Conservation (phyloP, 2,797 vertebrate species). For the Sebastes aleutianus region DNA sequence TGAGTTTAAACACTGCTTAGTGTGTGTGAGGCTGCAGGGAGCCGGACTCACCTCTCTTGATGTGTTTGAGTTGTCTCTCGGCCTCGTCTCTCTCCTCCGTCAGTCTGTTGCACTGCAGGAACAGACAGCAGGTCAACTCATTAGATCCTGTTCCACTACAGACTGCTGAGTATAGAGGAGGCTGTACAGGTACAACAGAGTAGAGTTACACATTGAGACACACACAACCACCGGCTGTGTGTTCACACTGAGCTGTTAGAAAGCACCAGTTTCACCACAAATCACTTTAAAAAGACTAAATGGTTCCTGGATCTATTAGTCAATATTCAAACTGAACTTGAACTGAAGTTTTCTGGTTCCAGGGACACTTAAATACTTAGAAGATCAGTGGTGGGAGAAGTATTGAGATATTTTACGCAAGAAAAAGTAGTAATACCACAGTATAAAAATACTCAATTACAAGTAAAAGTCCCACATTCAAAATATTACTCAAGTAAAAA, state of each 20-base stretch:
- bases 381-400: no score
- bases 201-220: slow-evolving; percentile 1
- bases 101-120: slow-evolving; percentile 77
- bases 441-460: no score
- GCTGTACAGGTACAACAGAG: neutral
- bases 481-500: neutral
- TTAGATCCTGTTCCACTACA: slow-evolving; percentile 45
- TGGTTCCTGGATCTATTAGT: neutral
- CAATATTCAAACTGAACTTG: no score
- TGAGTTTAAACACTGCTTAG: neutral
- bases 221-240: neutral
- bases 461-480: no score
- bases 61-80: slow-evolving; percentile 85
- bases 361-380: neutral
- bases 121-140: slow-evolving; percentile 23
- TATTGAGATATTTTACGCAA: no score
- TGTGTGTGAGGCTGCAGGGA: neutral
- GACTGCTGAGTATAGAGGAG: neutral
- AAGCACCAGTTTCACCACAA: neutral
- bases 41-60: slow-evolving; percentile 82
- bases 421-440: no score
- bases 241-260: neutral
- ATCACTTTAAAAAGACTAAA: neutral
- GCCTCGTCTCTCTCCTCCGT: slow-evolving; percentile 82
- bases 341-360: no score